Base-by-base conservation (phyloP, 1,140 invertebrate genomes). In the Calliphora vicina region DNA sequence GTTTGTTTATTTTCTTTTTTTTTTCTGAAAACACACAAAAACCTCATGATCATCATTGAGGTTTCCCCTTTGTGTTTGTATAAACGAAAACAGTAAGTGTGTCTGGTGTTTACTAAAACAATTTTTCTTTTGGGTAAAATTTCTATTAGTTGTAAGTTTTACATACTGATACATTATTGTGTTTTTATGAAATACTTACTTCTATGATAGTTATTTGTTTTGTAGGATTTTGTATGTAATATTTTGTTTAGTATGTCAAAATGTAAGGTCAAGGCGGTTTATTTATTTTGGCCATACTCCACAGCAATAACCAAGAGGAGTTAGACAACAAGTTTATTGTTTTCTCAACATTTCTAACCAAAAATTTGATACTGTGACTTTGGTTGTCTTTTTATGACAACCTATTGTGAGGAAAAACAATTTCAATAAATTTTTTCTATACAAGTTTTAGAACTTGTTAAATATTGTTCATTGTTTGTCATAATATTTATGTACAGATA, bases 21-120 rank as follows among this genome's bases (percentile, higher is more conserved):
- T n/a, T n/a, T n/a, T n/a, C n/a, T n/a, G n/a, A n/a, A n/a, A n/a
- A n/a, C 12, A 29, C n/a, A 35, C 13, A 42, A 76, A 76, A 76
- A 76, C 73, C 73, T 76, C 73, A 76, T 76, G 27, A 76, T 76
- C 25, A 76, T 76, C 73, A 17, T 67, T 67, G 61, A 67, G 61
- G 61, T 67, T 67, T 67, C n/a, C 20, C 20, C 10, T 23, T 23
- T 61, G 10, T 61, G 15, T n/a, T n/a, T n/a, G n/a, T n/a, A n/a
- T n/a, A n/a, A n/a, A n/a, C n/a, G n/a, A n/a, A 13, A 50, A 1
- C 1, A 50, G 10, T 50, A 50, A 13, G 45, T 12, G 42, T 43
- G 12, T 43, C 5, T 43, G 12, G n/a, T n/a, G n/a, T 35, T 35
- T 35, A 35, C 29, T 35, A 8, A 4, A 50, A 17, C 15, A 50